Evolutionary conservation across 2,797 vertebrate genomes (phyloP).

Genomic region (Sandelia bainsii): DNA sequence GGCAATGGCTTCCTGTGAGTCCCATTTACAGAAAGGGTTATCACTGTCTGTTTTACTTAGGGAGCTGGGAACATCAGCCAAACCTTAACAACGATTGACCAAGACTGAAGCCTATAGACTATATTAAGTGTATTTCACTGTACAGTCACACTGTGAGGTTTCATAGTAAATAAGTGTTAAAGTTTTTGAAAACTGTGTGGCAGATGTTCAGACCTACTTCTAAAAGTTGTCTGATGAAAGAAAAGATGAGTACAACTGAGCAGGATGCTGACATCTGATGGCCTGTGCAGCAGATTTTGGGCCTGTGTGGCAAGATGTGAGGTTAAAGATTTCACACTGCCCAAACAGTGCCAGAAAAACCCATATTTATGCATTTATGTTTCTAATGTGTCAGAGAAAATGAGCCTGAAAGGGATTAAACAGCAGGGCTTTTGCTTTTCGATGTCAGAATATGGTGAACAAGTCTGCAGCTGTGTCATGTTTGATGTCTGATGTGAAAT

Average conservation of each 20-base stretch:
- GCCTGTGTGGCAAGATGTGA: conserved; percentile 27
- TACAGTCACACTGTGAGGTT: conserved; percentile 63
- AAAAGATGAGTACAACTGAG: conserved; percentile 18
- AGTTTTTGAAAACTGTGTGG: conserved; percentile 38
- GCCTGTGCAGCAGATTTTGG: neutral
- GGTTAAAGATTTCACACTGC: neutral
- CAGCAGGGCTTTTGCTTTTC: neutral
- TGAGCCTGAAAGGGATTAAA: neutral
- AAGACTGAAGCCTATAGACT: conserved; percentile 10
- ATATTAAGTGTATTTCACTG: conserved; percentile 37
- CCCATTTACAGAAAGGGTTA: conserved; percentile 70
- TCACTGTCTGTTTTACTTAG: conserved; percentile 76
- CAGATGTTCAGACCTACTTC: conserved; percentile 50
- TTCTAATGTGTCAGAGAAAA: neutral
- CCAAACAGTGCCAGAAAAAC: neutral
- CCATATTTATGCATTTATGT: too few relatives aligned
- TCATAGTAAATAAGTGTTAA: conserved; percentile 68
- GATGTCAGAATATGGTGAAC: neutral
- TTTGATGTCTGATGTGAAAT: neutral
- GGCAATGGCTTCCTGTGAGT: conserved; percentile 68
- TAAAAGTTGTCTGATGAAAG: conserved; percentile 43
- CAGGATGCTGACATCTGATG: conserved; percentile 25
- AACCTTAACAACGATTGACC: conserved; percentile 43
- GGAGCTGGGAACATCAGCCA: conserved; percentile 44
- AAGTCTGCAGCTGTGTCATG: neutral